Conservation (phyloP, 2,888 invertebrate species). For the Amiota minor region DNA sequence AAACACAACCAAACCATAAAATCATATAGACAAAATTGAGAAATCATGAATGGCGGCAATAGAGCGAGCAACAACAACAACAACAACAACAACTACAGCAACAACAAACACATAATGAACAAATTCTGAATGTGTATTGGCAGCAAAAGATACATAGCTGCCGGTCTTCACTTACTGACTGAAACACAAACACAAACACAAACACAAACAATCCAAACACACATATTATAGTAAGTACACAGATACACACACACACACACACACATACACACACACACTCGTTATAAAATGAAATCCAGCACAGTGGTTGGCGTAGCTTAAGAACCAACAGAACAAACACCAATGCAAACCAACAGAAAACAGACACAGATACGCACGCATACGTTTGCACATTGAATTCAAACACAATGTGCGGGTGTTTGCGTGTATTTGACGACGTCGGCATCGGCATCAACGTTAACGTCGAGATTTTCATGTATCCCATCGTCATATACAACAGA, state of each 20-base stretch:
- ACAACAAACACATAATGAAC: constrained; percentile 19
- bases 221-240: constrained; percentile 25
- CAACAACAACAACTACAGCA: constrained; percentile 21
- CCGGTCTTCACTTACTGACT: constrained; percentile 68
- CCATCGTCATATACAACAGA: constrained; percentile 40
- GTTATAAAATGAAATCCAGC: background rate
- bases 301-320: background rate
- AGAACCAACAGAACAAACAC: background rate
- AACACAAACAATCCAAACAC: constrained; percentile 36
- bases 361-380: constrained; percentile 31
- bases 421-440: background rate
- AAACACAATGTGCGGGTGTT: constrained; percentile 27
- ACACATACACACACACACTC: constrained; percentile 30
- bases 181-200: constrained; percentile 43
- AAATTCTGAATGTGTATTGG: constrained; percentile 25
- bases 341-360: background rate
- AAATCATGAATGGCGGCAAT: constrained; percentile 62
- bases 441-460: constrained; percentile 8
- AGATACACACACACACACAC: constrained; percentile 35
- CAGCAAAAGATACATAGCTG: constrained; percentile 45
- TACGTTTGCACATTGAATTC: constrained; percentile 18
- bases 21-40: constrained; percentile 51
- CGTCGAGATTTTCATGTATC: constrained; percentile 48
- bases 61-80: constrained; percentile 13
- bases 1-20: constrained; percentile 18